Evolutionary conservation across 2,888 invertebrate genomes (phyloP), one percentile per base, ranked within the genome.

Genomic region (Drosophila acutilabella): DNA sequence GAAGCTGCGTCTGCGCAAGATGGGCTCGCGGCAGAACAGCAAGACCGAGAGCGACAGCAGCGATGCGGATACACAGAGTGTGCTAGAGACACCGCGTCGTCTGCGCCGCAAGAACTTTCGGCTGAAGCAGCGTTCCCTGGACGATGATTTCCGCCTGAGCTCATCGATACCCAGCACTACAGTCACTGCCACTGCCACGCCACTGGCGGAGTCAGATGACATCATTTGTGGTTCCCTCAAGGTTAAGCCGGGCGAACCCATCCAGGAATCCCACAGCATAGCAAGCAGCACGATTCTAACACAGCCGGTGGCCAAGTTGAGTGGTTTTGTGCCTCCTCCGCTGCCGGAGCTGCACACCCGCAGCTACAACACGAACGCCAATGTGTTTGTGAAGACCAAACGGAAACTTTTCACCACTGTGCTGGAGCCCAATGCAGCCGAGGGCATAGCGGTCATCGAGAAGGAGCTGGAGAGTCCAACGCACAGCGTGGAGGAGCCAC

Each of bases 361-460:
- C 47, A 66, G 42, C 56, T 75, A 74, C 64, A 89, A 88, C 54
- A 78, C 76, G 23, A 89, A 90, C n/a, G 84, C 94, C 47, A 96
- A 95, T 89, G 94, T 96, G 0, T 96, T 96, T 74, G 96, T 96
- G 0, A 96, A 96, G 91, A 97, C 96, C 0, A 96, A 96, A 44
- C 94, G 96, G 59, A 96, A 96, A 93, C 94, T 96, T 78, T 96
- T 96, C 74, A 96, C 96, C 0, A 95, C 96, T 0, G 94, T 96
- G 4, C 94, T 94, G 2, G 88, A 91, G 20, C 88, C 91, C 1
- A 86, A 57, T 50, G 88, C 89, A 0, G 59, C 72, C 33, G 90
- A 89, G 36, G 90, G 91, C 23, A 67, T 91, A 33, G 84, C 89
- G 3, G 78, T 91, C 3, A 80, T 91, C 23, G 91, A 87, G 42